Percentiles rank a stretch among this genome's conserved stretches.
These are phyloP conservation scores for Belgica antarctica DNA, from an alignment of 2,888 invertebrate genomes.

Conservation along the genomic window DNA sequence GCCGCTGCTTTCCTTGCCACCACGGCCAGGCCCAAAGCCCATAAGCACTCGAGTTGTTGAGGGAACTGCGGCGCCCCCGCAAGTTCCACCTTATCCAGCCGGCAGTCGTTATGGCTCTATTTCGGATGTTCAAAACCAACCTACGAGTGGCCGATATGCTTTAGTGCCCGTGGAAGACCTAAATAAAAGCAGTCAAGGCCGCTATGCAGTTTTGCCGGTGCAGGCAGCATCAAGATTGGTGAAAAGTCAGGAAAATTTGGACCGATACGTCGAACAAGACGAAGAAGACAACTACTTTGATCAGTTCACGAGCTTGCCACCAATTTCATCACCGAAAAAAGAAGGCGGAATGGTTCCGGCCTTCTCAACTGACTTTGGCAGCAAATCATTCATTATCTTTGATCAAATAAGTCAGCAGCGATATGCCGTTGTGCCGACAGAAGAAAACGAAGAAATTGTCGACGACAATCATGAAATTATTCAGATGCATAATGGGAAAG, in stretches of 20 bases:
- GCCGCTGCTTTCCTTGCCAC: constrained; percentile 46
- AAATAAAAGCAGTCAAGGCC: constrained; percentile 48
- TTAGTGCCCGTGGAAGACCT: constrained; percentile 58
- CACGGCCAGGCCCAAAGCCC: constrained; percentile 48
- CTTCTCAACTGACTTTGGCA: constrained; percentile 55
- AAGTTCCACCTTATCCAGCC: constrained; percentile 45
- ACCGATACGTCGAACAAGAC: constrained; percentile 46
- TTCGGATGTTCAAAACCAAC: constrained; percentile 41
- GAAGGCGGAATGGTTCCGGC: constrained; percentile 52
- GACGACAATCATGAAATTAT: constrained; percentile 56
- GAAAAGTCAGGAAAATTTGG: constrained; percentile 53
- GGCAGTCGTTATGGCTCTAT: constrained; percentile 51
- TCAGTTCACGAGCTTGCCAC: constrained; percentile 35
- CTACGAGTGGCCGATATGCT: constrained; percentile 54
- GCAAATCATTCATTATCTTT: constrained; percentile 55
- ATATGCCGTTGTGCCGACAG: constrained; percentile 65
- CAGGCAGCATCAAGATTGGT: constrained; percentile 51
- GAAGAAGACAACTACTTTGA: constrained; percentile 28
- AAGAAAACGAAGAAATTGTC: constrained; percentile 59
- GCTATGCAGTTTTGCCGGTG: constrained; percentile 53
- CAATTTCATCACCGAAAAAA: constrained; percentile 36
- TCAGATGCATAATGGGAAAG: constrained; percentile 55
- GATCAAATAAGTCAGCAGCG: constrained; percentile 60
- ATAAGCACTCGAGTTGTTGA: constrained; percentile 47
- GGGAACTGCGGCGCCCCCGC: constrained; percentile 54